Evolutionary conservation across 2,113 vertebrate species (phyloP), one percentile per base, ranked within the genome.

Genomic region (Chamaetylas fuelleborni): DNA sequence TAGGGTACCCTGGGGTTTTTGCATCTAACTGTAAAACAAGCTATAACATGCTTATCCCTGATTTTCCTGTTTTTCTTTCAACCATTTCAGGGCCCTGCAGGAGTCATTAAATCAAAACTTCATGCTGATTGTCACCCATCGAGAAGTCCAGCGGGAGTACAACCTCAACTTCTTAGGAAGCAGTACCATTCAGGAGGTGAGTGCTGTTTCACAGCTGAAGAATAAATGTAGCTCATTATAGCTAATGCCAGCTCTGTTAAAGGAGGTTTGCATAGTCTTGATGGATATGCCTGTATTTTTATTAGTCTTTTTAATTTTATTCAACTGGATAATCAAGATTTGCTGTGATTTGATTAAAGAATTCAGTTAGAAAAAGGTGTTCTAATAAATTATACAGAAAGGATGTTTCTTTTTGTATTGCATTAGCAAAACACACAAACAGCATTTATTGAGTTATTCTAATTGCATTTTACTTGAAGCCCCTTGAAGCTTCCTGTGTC

Each of bases 41-140:
- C 98, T 98, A 94, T 96, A 98, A 98, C 99, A 98, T 98, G 99
- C 98, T 99, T 97, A 94, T 97, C 96, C 95, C 97, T 98, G 98
- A 98, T 98, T 98, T 97, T 98, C 97, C 98, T 99, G 97, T 98
- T 98, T 98, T 96, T 98, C 97, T 98, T 97, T 97, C 98, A 98
- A 97, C 96, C 97, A 97, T 97, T 97, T 97, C 98, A 99, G 99
- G 97, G 98, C 98, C 98, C 98, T 99, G 94, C 99, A 98, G 98
- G 99, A 99, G 96, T 99, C 99, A 96, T 98, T 99, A 99, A 99
- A 99, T 98, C 99, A 99, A 97, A 99, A 98, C 98, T 99, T 99
- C 98, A 98, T 99, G 98, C 98, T 99, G 98, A 98, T 99, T 83
- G 98, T 99, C 98, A 99, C 98, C 98, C 99, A 99, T 98, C 98